phyloP scores from a whole-genome alignment of 2,888 invertebrate species.

The Nysson spinosus region DNA sequence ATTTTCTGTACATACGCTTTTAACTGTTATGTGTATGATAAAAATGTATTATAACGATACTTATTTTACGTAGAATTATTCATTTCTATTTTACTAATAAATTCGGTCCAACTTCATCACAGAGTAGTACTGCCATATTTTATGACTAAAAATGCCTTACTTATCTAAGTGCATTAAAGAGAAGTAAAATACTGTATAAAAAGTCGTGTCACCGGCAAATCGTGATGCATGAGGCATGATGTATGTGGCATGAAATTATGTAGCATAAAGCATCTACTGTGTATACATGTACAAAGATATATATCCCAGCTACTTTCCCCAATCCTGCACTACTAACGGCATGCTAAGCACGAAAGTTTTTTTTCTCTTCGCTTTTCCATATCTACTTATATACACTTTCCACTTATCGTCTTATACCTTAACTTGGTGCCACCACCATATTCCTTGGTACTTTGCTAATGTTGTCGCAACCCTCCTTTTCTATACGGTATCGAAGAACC shows the following conservation, averaged over 20 bases:
- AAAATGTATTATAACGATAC: too few species aligned
- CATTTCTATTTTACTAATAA: neutral
- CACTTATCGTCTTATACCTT: slow-evolving; percentile 57
- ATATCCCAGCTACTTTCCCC: slow-evolving; percentile 21
- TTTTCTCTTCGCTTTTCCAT: slow-evolving; percentile 59
- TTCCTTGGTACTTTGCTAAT: slow-evolving; percentile 55
- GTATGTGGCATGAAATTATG: slow-evolving; percentile 51
- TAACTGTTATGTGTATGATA: too few species aligned
- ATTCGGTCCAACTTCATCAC: too few species aligned
- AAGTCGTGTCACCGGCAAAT: slow-evolving; percentile 48
- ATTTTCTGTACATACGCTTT: too few species aligned
- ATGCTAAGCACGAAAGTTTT: slow-evolving; percentile 47
- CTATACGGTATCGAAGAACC: slow-evolving; percentile 31
- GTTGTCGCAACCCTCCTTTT: slow-evolving; percentile 32
- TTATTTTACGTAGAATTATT: too few species aligned
- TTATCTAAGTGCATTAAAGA: slow-evolving; percentile 10
- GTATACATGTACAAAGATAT: slow-evolving; percentile 8
- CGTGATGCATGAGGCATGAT: slow-evolving; percentile 48
- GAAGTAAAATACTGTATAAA: slow-evolving; percentile 38
- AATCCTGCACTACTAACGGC: slow-evolving; percentile 32
- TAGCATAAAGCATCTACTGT: slow-evolving; percentile 42
- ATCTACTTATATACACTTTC: slow-evolving; percentile 53
- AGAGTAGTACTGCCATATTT: too few species aligned
- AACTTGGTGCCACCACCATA: slow-evolving; percentile 45
- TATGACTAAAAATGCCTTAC: slow-evolving; percentile 14